These are phyloP conservation scores for Tiphia femorata DNA, from an alignment of 2,888 invertebrate species.

Conservation along the genomic window DNA sequence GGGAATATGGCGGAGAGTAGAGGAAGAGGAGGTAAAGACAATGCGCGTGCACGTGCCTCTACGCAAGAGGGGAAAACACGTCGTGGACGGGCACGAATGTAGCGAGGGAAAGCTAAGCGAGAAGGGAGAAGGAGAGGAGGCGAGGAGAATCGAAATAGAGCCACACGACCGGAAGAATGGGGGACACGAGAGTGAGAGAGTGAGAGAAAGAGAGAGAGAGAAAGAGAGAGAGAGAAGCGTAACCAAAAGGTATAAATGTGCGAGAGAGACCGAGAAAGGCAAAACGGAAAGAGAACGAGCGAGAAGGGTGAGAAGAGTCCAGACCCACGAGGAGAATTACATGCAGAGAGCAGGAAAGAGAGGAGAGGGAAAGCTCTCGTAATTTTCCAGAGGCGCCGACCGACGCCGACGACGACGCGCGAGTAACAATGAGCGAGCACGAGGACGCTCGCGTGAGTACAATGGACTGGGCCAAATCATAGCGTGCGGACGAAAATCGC, in stretches of 20 bases:
- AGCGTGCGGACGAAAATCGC: slow-evolving; percentile 33
- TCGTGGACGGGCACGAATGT: slow-evolving; percentile 27
- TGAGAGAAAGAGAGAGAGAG: slow-evolving; percentile 10
- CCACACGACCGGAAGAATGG: not conserved
- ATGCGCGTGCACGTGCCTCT: no score
- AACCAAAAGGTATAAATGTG: no score
- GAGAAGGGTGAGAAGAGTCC: no score
- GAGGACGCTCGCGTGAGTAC: slow-evolving; percentile 30
- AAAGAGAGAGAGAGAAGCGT: slow-evolving; percentile 21
- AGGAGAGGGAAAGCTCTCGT: slow-evolving; percentile 25
- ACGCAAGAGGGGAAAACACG: no score
- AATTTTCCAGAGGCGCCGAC: slow-evolving; percentile 43
- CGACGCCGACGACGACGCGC: slow-evolving; percentile 41
- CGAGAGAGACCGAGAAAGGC: not conserved
- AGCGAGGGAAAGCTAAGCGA: slow-evolving; percentile 16
- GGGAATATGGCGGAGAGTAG: no score
- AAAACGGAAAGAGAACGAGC: no score
- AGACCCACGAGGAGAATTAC: not conserved
- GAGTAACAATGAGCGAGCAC: slow-evolving; percentile 32
- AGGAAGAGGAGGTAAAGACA: no score
- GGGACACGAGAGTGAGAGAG: not conserved
- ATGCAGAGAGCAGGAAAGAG: slow-evolving; percentile 31
- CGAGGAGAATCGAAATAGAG: no score
- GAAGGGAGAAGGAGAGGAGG: not conserved
- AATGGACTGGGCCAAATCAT: slow-evolving; percentile 41